Evolutionary conservation across 1,140 invertebrate genomes (phyloP).

Genomic region (Oedothorax gibbosus): DNA sequence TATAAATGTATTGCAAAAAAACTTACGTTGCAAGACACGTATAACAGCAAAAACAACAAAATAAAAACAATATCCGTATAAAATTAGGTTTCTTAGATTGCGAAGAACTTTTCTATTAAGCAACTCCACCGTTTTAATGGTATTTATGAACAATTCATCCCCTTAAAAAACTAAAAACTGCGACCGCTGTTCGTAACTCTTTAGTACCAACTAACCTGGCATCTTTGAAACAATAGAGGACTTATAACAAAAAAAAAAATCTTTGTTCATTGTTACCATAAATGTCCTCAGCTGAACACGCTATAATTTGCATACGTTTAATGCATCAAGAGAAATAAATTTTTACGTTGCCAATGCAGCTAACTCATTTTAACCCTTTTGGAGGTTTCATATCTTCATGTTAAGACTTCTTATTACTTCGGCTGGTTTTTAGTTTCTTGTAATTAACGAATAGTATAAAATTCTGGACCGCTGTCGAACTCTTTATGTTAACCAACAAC

Average conservation of each 20-base stretch:
- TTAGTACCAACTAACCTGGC: slow-evolving; percentile 12
- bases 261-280: background rate
- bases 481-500: too few relatives aligned
- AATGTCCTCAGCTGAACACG: background rate
- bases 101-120: slow-evolving; percentile 30
- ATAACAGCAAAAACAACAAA: background rate
- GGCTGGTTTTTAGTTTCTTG: background rate
- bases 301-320: slow-evolving; percentile 33
- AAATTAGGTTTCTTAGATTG: slow-evolving; percentile 25
- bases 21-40: slow-evolving; percentile 16
- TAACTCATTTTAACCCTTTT: background rate
- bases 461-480: too few relatives aligned
- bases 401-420: background rate
- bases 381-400: slow-evolving; percentile 3
- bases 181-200: background rate
- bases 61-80: background rate
- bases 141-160: slow-evolving; percentile 10
- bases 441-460: slow-evolving; percentile 23
- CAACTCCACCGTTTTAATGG: slow-evolving; percentile 38
- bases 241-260: slow-evolving; percentile 14
- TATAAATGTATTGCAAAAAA: background rate
- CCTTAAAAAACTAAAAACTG: background rate
- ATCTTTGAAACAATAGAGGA: slow-evolving; percentile 29
- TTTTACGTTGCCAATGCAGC: slow-evolving; percentile 8
- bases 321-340: slow-evolving; percentile 9